Base-by-base conservation (phyloP, 2,797 vertebrate genomes). In the Acanthurus lineatus region DNA sequence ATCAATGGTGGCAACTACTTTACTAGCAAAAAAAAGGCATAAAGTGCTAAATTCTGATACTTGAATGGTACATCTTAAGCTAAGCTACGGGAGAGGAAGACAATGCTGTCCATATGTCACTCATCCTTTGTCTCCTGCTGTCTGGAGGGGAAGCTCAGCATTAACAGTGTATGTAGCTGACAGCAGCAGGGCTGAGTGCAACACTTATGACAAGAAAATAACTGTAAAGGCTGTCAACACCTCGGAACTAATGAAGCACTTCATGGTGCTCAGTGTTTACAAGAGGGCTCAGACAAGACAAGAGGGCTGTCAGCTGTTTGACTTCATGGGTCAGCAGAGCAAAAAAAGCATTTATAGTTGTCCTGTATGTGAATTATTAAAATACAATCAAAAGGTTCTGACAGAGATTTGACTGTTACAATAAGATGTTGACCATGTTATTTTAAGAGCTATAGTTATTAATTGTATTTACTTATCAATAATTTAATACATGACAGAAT, bases 101-200 rank as follows among this genome's bases (percentile, higher is more conserved):
- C 71, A 74, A 72, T 51, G 62, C 73, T 17, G 49, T 78, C 51
- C 60, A 66, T n/a, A 67, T 32, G 38, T 74, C 69, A 49, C 54
- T 19, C 7, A 0, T 53, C 19, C 40, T 76, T 85, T 73, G 83
- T 82, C 73, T 82, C 68, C 1, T 2, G 22, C 40, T 66, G 72
- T 67, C 53, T 68, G 61, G 56, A 38, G 51, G 64, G 12, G 59
- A 77, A 47, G 42, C 62, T 73, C 63, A 61, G 66, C 63, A 78
- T 80, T 64, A 82, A 66, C 54, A 53, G 49, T 16, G 17, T 2
- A 32, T 38, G 58, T 63, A 78, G 77, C 9, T 70, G 76, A 67
- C 59, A 84, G 52, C 11, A 40, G 19, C 11, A 3, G 35, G 6
- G 40, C 49, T 5, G 61, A 12, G 73, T 45, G 28, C n/a, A 49